Evolutionary conservation across 37 sponge, comb jelly and placozoan species (phyloP).

Genomic region (Haliclona indistincta): DNA sequence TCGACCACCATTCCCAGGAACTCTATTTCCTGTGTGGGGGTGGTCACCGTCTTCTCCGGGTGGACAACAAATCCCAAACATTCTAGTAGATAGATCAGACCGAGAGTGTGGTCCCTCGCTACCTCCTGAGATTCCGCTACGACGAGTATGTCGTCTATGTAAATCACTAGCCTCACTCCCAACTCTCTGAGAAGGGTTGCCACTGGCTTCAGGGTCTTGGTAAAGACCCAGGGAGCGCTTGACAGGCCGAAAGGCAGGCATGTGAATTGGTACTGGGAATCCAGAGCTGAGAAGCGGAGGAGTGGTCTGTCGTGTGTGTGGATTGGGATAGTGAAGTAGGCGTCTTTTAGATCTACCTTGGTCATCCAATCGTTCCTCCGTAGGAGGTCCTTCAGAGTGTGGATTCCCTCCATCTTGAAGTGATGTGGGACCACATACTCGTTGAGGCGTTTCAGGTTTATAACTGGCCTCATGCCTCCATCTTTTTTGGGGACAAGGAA

Average conservation of each 20-base stretch:
- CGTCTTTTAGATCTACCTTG: too few species aligned
- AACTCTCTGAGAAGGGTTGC: slow-evolving; percentile 2
- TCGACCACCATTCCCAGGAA: slow-evolving; percentile 33
- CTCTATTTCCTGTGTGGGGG: slow-evolving; percentile 19
- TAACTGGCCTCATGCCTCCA: slow-evolving; percentile 17
- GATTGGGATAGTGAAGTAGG: too few species aligned
- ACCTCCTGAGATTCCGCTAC: neutral
- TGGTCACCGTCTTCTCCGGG: slow-evolving; percentile 6
- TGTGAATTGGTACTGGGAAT: slow-evolving; percentile 15
- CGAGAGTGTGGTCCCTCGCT: neutral
- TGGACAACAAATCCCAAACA: slow-evolving; percentile 25
- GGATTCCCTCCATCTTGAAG: slow-evolving; percentile 41
- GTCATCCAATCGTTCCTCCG: too few species aligned
- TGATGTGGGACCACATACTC: slow-evolving; percentile 15
- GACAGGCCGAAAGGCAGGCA: slow-evolving; percentile 48
- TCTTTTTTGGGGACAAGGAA: slow-evolving; percentile 22
- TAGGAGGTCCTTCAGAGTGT: slow-evolving; percentile 1
- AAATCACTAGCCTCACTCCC: slow-evolving; percentile 6
- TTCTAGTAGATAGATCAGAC: neutral
- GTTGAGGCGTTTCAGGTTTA: slow-evolving; percentile 25
- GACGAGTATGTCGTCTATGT: slow-evolving; percentile 40
- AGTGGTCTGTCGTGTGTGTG: too few species aligned
- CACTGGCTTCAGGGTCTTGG: slow-evolving; percentile 25
- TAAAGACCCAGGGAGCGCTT: slow-evolving; percentile 37
- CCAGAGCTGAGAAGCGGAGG: neutral